Percentiles rank a stretch among this genome's conserved stretches.
Evolutionary conservation across 2,888 invertebrate genomes (phyloP).

Genomic region (Drosophila neotestacea): DNA sequence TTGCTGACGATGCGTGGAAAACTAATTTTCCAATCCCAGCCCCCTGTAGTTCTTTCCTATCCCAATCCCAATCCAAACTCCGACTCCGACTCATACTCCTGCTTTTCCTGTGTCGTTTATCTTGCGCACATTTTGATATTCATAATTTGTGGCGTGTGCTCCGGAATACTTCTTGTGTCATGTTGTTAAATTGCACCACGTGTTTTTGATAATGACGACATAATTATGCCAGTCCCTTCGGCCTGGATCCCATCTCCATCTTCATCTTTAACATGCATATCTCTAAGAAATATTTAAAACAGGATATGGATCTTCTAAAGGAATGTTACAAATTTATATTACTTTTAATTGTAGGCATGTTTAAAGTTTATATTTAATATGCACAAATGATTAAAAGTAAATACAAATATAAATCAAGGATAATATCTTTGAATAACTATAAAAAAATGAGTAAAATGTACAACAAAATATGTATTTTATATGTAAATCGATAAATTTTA

Average conservation of each 20-base stretch:
- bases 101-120: slow-evolving; percentile 69
- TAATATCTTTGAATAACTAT: no score
- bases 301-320: slow-evolving; percentile 7
- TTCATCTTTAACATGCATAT: not conserved
- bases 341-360: no score
- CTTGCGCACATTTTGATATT: slow-evolving; percentile 70
- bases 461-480: no score
- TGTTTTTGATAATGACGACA: slow-evolving; percentile 85
- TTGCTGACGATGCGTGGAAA: slow-evolving; percentile 84
- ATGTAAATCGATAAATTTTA: no score
- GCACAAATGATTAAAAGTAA: no score
- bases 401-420: no score
- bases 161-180: slow-evolving; percentile 52
- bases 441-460: no score
- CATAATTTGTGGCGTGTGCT: slow-evolving; percentile 78
- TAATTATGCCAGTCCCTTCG: slow-evolving; percentile 58
- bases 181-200: slow-evolving; percentile 83
- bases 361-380: no score
- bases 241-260: not conserved
- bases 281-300: slow-evolving; percentile 6
- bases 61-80: slow-evolving; percentile 5
- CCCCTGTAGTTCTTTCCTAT: not conserved
- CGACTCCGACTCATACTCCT: slow-evolving; percentile 4
- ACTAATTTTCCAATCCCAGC: slow-evolving; percentile 81
- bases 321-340: not conserved